phyloP scores from a whole-genome alignment of 2,797 vertebrate species.

The Gephyroberyx darwinii region DNA sequence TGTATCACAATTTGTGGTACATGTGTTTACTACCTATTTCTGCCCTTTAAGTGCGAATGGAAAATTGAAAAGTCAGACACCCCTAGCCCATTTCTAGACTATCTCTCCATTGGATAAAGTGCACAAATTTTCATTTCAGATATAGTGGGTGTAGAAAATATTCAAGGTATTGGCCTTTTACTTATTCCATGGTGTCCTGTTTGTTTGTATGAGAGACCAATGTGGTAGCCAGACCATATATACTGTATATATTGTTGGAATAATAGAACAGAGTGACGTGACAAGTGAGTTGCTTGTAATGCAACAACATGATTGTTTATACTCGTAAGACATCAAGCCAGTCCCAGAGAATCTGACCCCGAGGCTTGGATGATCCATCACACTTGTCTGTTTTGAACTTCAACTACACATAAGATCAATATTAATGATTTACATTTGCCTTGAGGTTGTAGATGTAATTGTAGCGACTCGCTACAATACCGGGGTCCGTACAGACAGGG shows the following conservation, averaged over 20 bases:
- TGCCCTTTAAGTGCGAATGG: background rate
- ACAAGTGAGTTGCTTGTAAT: slow-evolving; percentile 1
- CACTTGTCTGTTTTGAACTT: background rate
- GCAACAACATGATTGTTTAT: slow-evolving; percentile 10
- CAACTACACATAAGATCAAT: slow-evolving; percentile 20
- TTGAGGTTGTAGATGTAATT: slow-evolving; percentile 5
- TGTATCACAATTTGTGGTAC: slow-evolving; percentile 12
- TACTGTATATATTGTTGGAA: slow-evolving; percentile 4
- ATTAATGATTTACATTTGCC: slow-evolving; percentile 8
- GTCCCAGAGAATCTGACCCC: slow-evolving; percentile 13
- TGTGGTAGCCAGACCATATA: background rate
- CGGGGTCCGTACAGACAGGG: too few species aligned
- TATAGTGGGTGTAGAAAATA: slow-evolving; percentile 2
- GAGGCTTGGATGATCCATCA: slow-evolving; percentile 5
- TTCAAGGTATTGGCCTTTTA: background rate
- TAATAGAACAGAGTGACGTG: slow-evolving; percentile 25
- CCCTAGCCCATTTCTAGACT: background rate
- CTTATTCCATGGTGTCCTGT: slow-evolving; percentile 10
- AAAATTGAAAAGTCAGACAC: slow-evolving; percentile 18
- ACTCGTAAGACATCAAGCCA: background rate
- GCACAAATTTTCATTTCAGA: background rate
- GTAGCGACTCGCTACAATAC: too few species aligned
- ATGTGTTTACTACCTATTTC: too few species aligned
- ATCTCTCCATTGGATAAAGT: background rate
- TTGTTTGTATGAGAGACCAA: slow-evolving; percentile 12